phyloP scores from a whole-genome alignment of 2,888 invertebrate genomes.

The Lasioglossum calceatum region DNA sequence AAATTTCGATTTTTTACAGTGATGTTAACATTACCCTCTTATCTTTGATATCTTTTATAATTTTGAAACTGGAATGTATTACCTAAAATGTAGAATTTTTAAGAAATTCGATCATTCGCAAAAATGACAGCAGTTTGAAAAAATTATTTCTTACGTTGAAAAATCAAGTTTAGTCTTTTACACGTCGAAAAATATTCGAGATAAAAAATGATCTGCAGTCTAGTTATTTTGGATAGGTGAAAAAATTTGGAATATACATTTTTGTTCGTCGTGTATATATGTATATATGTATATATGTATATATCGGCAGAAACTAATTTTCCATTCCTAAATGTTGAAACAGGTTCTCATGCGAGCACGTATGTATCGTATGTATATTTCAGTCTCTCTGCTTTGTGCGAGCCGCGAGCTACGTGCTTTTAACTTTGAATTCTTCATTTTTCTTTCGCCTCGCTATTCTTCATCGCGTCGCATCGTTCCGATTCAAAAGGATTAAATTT shows the following conservation, averaged over 20 bases:
- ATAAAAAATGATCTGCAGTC: neutral
- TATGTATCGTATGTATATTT: neutral
- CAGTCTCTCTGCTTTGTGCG: neutral
- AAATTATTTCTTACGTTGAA: too few species aligned
- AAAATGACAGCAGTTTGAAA: neutral
- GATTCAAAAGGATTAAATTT: neutral
- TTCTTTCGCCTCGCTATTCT: neutral
- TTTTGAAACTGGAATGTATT: neutral
- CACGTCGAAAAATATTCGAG: neutral
- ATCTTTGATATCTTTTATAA: neutral
- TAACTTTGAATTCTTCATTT: neutral
- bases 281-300: too few species aligned
- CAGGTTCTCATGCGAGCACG: neutral
- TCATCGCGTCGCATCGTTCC: neutral
- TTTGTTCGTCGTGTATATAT: too few species aligned
- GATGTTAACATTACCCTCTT: neutral
- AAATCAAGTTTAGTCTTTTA: neutral
- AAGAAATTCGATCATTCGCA: neutral
- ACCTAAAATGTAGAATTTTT: too few species aligned
- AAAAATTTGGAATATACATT: neutral
- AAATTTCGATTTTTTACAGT: neutral
- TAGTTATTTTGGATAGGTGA: neutral
- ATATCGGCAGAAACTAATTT: neutral
- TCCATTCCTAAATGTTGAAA: neutral
- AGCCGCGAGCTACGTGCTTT: neutral